Evolutionary conservation across 1,140 invertebrate genomes (phyloP), one percentile per base, ranked within the genome.

Genomic region (Brachionus manjavacas): DNA sequence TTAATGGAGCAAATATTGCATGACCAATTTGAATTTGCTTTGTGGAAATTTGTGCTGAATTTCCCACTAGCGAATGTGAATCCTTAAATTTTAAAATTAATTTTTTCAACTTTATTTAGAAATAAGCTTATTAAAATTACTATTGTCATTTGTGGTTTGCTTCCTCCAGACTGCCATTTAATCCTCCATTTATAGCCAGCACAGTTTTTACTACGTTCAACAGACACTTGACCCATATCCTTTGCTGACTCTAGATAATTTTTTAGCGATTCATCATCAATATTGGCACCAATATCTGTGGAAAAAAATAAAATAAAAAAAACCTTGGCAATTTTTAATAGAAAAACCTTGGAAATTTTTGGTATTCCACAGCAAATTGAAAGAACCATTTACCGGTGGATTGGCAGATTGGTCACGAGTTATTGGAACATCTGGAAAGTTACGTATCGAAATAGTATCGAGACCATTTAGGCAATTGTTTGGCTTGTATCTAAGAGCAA

Each of bases 141-240:
- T 35, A 68, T 68, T 31, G 8, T 35, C 3, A 86, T 55, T 43
- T 87, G 86, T 20, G 70, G 68, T 46, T 87, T 87, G 35, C 87
- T 83, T 8, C 87, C 87, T 43, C 85, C 84, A 16, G 86, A 9
- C 7, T 86, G 14, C 85, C 85, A 87, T 49, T 85, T 85, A 23
- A 84, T 12, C 81, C 43, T 84, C 68, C 85, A 86, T 14, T 85
- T 70, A 83, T 86, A 86, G 12, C 85, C 84, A 4, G 85, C 70
- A 81, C 87, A 88, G 39, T 81, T 16, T 66, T 52, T 4, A 78
- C 7, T 55, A 9, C 83, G 55, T 8, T 14, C 46, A 2, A 86
- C 64, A 46, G 52, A 41, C 7, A 64, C 52, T 39, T 20, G n/a
- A 23, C 79, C 79, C 16, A 81, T 64, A 12, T 46, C 31, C 12